Conservation (phyloP, 1,140 invertebrate species). For the Xylocopa sonorina region DNA sequence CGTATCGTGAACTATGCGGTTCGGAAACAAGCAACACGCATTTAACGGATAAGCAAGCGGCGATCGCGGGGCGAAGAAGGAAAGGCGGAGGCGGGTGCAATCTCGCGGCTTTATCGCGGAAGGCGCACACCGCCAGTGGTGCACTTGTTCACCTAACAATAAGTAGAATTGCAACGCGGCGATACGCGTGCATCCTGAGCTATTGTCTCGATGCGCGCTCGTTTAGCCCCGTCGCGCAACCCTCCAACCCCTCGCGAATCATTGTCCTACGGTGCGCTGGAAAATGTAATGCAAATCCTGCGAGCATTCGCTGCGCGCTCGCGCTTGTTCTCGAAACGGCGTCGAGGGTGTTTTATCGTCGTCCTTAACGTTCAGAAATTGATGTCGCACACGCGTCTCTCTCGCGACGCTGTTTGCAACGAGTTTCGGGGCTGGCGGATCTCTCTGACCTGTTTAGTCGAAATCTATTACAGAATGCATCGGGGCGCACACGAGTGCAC, state of each 20-base stretch:
- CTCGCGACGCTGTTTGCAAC: slow-evolving; percentile 7
- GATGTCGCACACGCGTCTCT: neutral
- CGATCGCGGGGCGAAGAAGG: neutral
- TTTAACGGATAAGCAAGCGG: neutral
- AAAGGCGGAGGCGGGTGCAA: neutral
- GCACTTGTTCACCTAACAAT: slow-evolving; percentile 53
- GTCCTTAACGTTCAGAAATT: slow-evolving; percentile 7
- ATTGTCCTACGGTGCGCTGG: neutral
- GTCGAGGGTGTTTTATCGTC: neutral
- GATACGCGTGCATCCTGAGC: neutral
- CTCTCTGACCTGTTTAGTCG: slow-evolving; percentile 27
- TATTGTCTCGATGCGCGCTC: slow-evolving; percentile 19
- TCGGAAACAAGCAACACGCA: no score
- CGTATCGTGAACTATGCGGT: no score
- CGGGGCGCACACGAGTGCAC: slow-evolving; percentile 12
- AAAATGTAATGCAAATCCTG: slow-evolving; percentile 36
- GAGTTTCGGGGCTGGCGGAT: slow-evolving; percentile 9
- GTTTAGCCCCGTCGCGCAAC: slow-evolving; percentile 21
- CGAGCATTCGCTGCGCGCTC: no score
- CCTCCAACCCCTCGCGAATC: slow-evolving; percentile 16
- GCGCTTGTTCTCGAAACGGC: no score
- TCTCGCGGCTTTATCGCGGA: slow-evolving; percentile 41
- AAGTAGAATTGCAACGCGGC: slow-evolving; percentile 24
- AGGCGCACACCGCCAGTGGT: slow-evolving; percentile 56
- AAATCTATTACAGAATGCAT: slow-evolving; percentile 45